Percentiles rank a stretch among this genome's conserved stretches.
Conservation (phyloP, 2,797 vertebrate genomes). For the Manis crassicaudata region DNA sequence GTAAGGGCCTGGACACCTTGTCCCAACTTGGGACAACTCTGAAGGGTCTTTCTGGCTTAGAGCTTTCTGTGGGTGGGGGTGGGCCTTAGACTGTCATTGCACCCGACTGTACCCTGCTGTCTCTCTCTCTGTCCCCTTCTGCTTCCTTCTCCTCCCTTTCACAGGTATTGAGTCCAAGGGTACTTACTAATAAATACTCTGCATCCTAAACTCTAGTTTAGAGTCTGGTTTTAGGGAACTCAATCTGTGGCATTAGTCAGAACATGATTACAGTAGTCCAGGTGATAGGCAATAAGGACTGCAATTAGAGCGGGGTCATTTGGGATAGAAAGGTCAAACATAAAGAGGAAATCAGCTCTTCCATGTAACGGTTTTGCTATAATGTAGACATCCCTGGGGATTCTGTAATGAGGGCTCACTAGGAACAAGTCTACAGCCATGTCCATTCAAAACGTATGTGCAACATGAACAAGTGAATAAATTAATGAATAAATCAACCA, state of each 20-base stretch:
- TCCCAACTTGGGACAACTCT: not conserved
- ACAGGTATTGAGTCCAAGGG: not conserved
- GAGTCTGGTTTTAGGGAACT: not conserved
- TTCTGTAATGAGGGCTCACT: not conserved
- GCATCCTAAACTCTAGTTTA: not conserved
- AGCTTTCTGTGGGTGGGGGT: not conserved
- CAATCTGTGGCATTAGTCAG: not conserved
- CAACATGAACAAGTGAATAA: conserved; percentile 34
- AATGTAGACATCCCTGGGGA: not conserved
- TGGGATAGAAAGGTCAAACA: not conserved
- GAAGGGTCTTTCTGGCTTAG: not conserved
- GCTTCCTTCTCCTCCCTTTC: not conserved
- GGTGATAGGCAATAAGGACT: not conserved
- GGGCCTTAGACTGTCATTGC: not conserved
- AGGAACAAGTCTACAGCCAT: not conserved
- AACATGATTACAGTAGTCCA: not conserved
- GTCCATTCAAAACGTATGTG: not conserved
- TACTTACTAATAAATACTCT: not conserved
- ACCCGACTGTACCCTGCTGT: not conserved
- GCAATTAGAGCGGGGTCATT: not conserved
- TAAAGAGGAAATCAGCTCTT: not conserved
- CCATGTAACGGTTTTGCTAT: not conserved
- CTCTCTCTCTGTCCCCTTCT: not conserved
- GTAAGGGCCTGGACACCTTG: not conserved
- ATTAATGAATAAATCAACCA: conserved; percentile 18